Base-by-base conservation (phyloP, 2,797 vertebrate species). In the Argentina silus region DNA sequence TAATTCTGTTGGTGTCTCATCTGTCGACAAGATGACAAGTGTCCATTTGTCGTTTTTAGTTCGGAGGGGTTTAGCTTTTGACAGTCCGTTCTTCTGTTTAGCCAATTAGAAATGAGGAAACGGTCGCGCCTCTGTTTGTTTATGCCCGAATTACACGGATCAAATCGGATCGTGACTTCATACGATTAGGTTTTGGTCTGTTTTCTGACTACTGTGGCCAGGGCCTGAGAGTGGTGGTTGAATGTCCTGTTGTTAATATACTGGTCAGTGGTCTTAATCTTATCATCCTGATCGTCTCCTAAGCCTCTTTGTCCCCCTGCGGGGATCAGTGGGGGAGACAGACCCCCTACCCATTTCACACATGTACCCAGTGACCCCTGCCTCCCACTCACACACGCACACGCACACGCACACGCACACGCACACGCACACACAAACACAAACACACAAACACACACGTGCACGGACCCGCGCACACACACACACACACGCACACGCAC, bases 241-340 rank as follows among this genome's bases (percentile, higher is more conserved):
- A 72, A 82, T 71, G 42, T 75, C 76, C 77, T 80, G 67, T 74
- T 75, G 77, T 61, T 79, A 67, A 78, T 45, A 36, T 63, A 73
- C 72, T 36, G 72, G 60, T 79, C 80, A 76, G 74, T 85, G 76
- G 71, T 85, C 60, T 73, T 83, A 88, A 91, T 89, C 68, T 74
- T 74, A 85, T 89, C 86, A 90, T 81, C 78, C 77, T 42, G 70
- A 74, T 83, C 66, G 68, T 74, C 75, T 68, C 75, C 66, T 88
- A 89, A 91, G 88, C 86, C 79, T 82, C 83, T 87, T 82, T 79
- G 80, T 78, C 68, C 72, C 72, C 65, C 69, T 44, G 64, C 60
- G 70, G 79, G 43, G 74, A 85, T 43, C 56, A 70, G 21, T 0
- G 4, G 78, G 83, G 73, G 75, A 76, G 62, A 17, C 76, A 55